Evolutionary conservation across 1,140 invertebrate genomes (phyloP).

Genomic region (Lerema accius): DNA sequence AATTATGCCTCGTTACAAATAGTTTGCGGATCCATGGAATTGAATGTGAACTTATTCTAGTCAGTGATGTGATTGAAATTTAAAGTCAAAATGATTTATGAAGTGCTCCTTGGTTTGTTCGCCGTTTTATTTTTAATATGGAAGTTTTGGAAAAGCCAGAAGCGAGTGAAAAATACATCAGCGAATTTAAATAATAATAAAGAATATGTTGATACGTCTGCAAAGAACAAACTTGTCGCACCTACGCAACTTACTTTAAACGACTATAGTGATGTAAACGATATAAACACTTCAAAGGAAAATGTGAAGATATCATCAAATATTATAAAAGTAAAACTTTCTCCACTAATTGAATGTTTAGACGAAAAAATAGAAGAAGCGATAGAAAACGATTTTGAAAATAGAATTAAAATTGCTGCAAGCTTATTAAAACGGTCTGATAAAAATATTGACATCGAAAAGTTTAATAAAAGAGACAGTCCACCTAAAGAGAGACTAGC

Average conservation of each 20-base stretch:
- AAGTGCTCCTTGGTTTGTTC: constrained; percentile 60
- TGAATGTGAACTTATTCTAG: constrained; percentile 55
- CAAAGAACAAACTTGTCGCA: constrained; percentile 1
- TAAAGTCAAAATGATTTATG: constrained; percentile 66
- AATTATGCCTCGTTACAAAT: constrained; percentile 55
- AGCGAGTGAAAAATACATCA: constrained; percentile 9
- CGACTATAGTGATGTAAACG: background rate
- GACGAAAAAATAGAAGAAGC: constrained; percentile 13
- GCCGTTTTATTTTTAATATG: constrained; percentile 59
- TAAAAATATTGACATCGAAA: constrained; percentile 42
- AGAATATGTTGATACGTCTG: background rate
- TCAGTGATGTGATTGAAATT: constrained; percentile 67
- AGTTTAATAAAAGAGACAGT: constrained; percentile 60
- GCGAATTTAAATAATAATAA: constrained; percentile 16
- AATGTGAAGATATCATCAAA: constrained; percentile 1
- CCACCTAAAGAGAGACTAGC: constrained; percentile 74
- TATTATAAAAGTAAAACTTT: constrained; percentile 6
- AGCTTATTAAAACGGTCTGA: constrained; percentile 50
- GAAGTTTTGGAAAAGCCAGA: constrained; percentile 56
- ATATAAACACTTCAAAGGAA: background rate
- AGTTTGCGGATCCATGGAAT: constrained; percentile 51
- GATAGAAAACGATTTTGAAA: constrained; percentile 21
- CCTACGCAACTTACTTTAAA: constrained; percentile 4
- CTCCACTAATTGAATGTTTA: constrained; percentile 25
- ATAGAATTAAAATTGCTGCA: constrained; percentile 46